Percentiles rank a stretch among this genome's conserved stretches.
Conservation (phyloP, 2,888 invertebrate genomes). For the Rhagonycha fulva region DNA sequence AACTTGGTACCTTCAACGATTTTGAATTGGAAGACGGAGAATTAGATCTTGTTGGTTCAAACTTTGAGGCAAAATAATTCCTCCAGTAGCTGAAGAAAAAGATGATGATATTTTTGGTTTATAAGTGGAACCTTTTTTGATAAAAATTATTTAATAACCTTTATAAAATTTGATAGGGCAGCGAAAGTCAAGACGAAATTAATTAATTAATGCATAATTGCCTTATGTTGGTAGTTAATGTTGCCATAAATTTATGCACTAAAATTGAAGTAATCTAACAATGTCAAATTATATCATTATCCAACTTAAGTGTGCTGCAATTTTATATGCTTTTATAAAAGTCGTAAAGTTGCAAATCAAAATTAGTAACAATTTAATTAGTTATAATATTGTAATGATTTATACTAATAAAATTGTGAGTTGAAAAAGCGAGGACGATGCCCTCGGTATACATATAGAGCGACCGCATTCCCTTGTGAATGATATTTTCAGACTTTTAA, state of each 20-base stretch:
- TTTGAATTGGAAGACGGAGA: no score
- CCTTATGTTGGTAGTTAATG: neutral
- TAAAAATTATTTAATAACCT: neutral
- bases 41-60: no score
- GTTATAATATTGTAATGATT: neutral
- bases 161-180: neutral
- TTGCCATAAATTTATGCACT: neutral
- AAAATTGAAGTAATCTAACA: neutral
- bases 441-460: constrained; percentile 1
- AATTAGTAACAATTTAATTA: neutral
- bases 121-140: neutral
- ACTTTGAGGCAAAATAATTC: neutral
- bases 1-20: no score
- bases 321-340: neutral
- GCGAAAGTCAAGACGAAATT: neutral
- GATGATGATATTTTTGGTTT: neutral
- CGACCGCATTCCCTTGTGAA: constrained; percentile 3
- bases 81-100: neutral
- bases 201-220: neutral
- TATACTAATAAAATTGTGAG: constrained; percentile 1
- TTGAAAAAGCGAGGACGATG: neutral
- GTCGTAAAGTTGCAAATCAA: neutral
- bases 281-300: neutral
- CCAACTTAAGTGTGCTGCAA: neutral
- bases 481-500: constrained; percentile 5